Evolutionary conservation across 2,888 invertebrate species (phyloP).

Genomic region (Volucella bombylans): DNA sequence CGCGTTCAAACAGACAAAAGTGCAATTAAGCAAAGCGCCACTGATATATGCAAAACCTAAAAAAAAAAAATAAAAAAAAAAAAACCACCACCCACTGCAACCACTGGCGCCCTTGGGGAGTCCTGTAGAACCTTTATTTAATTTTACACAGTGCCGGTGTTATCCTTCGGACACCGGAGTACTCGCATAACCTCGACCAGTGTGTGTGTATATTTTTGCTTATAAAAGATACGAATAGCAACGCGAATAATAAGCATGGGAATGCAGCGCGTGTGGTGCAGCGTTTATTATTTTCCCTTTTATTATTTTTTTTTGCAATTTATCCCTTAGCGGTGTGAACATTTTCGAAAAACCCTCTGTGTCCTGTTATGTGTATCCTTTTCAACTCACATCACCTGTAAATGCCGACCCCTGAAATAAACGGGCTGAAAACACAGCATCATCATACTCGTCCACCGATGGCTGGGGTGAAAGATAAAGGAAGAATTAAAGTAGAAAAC

Average conservation of each 20-base stretch:
- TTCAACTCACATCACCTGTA: constrained; percentile 54
- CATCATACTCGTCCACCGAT: background rate
- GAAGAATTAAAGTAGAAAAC: constrained; percentile 64
- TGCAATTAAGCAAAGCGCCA: constrained; percentile 71
- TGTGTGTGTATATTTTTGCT: constrained; percentile 47
- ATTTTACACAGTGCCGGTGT: constrained; percentile 61
- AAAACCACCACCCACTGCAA: too few relatives aligned
- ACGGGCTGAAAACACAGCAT: constrained; percentile 35
- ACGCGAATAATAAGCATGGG: constrained; percentile 45
- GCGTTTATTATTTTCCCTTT: background rate
- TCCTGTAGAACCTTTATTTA: constrained; percentile 49
- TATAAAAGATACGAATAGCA: constrained; percentile 55
- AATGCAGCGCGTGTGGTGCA: constrained; percentile 60
- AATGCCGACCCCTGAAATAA: constrained; percentile 43
- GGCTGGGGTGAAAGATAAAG: constrained; percentile 31
- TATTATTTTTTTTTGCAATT: constrained; percentile 2
- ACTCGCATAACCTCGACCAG: background rate
- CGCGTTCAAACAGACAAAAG: constrained; percentile 69
- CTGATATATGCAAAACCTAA: constrained; percentile 46
- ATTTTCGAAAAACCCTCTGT: constrained; percentile 27
- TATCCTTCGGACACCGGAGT: constrained; percentile 22
- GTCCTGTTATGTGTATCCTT: constrained; percentile 48
- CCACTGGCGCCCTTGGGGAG: too few relatives aligned
- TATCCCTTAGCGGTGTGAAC: constrained; percentile 55
- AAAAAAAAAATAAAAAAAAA: background rate